Evolutionary conservation across 2,797 vertebrate genomes (phyloP), one percentile per base, ranked within the genome.

Genomic region (Chlorospingus flavigularis): DNA sequence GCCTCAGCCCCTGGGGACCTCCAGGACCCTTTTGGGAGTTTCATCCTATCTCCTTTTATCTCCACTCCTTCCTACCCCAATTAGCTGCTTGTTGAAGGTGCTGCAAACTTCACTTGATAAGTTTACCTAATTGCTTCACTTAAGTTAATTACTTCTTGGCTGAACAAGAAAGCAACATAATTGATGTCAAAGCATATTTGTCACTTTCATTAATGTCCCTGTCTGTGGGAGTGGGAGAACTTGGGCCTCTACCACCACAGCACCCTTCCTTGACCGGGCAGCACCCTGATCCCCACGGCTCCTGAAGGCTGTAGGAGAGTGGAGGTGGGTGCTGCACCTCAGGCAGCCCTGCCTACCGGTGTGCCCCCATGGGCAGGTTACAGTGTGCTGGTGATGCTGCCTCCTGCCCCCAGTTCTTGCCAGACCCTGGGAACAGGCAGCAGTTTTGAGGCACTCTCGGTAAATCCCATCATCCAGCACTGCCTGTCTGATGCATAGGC

Each of bases 51-150:
- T n/a, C 37, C 40, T 57, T 80, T 66, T 37, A 72, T 65, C 61
- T 58, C 18, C 37, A 3, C 55, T 77, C 65, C 45, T 43, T 71
- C 88, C 39, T 76, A 86, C 37, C 47, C 90, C 76, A 65, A 72
- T 81, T 62, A 84, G 58, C 76, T 84, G 58, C 86, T 95, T 93
- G 73, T 88, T 76, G 45, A 73, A 61, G 55, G 70, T 74, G 30
- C 72, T 7, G 28, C 60, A 60, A 93, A 82, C 70, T 84, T 81
- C 80, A 35, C 77, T 92, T 53, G 48, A 33, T 82, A 85, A 73
- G 60, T 95, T 95, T 93, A 95, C 83, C 88, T 95, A 88, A 97
- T 95, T 96, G 95, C 93, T 95, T 81, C 95, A 93, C 88, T 94
- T 94, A 92, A 94, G 82, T 92, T 94, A 92, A 95, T 97, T 95